A percentile compares a stretch with the other conserved stretches of the same genome.
Conservation (phyloP, 2,888 invertebrate species). For the Pycnomerus fuliginosus region DNA sequence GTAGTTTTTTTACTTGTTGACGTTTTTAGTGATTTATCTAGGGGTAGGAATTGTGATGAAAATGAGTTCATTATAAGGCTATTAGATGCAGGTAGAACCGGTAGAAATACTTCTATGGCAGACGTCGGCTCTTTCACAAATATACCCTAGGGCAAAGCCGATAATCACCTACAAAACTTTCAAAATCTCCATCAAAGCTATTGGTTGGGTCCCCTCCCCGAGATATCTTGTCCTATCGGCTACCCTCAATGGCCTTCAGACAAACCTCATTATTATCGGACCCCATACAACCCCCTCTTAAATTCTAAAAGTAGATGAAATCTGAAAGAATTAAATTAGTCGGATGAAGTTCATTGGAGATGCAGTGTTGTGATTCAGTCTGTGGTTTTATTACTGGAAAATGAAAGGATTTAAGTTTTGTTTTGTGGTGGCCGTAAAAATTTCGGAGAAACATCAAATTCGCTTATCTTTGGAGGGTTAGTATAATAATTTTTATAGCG, state of each 20-base stretch:
- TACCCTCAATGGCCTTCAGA: slow-evolving; percentile 46
- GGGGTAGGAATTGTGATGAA: slow-evolving; percentile 15
- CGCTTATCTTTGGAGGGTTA: too few species aligned
- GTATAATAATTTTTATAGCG: too few species aligned
- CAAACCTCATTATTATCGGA: slow-evolving; percentile 31
- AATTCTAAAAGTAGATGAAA: slow-evolving; percentile 12
- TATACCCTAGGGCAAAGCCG: slow-evolving; percentile 29
- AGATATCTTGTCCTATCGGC: slow-evolving; percentile 43
- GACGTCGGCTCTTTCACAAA: slow-evolving; percentile 21
- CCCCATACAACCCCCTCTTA: slow-evolving; percentile 27
- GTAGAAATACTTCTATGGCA: slow-evolving; percentile 11
- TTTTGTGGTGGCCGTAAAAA: too few species aligned
- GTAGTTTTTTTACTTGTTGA: too few species aligned
- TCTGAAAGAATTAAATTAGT: slow-evolving; percentile 1
- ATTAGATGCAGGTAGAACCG: slow-evolving; percentile 21
- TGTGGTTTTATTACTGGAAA: too few species aligned
- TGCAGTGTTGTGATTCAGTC: too few species aligned
- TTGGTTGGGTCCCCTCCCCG: slow-evolving; percentile 45
- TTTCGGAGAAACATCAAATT: too few species aligned
- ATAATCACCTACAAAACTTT: slow-evolving; percentile 38
- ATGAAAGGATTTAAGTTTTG: too few species aligned
- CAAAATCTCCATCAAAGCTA: slow-evolving; percentile 41
- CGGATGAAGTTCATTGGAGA: slow-evolving; percentile 11
- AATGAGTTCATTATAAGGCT: slow-evolving; percentile 20
- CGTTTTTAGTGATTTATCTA: too few species aligned